Percentiles rank a stretch among this genome's conserved stretches.
Conservation (phyloP, 2,888 invertebrate genomes). For the Drosophila subquinaria region DNA sequence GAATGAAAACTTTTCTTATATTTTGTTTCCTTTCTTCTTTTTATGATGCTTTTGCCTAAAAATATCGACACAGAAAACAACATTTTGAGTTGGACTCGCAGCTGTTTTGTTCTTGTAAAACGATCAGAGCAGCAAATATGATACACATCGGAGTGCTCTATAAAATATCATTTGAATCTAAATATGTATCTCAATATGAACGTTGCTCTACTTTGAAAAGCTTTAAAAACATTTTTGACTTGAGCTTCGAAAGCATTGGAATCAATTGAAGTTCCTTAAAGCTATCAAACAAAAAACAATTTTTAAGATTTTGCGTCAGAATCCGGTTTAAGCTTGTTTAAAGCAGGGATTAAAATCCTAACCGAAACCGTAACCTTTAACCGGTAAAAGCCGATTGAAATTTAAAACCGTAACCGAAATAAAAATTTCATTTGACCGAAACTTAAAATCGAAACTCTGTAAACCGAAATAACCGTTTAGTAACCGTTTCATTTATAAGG, state of each 20-base stretch:
- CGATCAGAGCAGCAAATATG: constrained; percentile 18
- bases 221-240: not conserved
- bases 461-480: too few species aligned
- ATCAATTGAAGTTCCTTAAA: not conserved
- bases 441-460: too few species aligned
- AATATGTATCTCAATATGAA: not conserved
- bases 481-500: too few species aligned
- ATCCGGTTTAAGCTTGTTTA: not conserved
- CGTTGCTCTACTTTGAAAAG: not conserved
- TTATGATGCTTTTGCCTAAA: constrained; percentile 70
- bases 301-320: not conserved
- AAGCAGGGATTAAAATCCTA: too few species aligned
- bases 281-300: not conserved
- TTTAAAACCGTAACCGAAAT: too few species aligned
- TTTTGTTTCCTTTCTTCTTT: constrained; percentile 27
- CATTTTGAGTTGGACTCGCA: constrained; percentile 66
- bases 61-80: constrained; percentile 52
- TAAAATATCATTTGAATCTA: not conserved
- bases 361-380: too few species aligned
- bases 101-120: constrained; percentile 39
- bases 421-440: too few species aligned
- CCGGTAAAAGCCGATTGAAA: too few species aligned
- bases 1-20: constrained; percentile 29
- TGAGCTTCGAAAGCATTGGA: not conserved
- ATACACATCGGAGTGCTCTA: constrained; percentile 23